These are phyloP conservation scores for Melangyna quadrimaculata DNA, from an alignment of 2,888 invertebrate genomes.

Conservation along the genomic window DNA sequence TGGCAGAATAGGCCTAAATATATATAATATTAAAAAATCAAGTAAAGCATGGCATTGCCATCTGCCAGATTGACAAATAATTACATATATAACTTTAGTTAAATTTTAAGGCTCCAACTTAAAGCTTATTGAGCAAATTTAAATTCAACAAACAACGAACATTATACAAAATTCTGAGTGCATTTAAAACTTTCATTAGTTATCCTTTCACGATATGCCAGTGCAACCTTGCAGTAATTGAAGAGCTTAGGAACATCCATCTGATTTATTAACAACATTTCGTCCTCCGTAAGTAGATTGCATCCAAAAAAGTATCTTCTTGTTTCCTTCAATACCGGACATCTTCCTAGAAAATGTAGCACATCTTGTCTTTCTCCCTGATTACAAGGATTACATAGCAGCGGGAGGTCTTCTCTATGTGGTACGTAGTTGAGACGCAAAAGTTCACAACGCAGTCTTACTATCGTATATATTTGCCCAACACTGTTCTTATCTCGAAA, in stretches of 20 bases:
- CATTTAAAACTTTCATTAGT: no score
- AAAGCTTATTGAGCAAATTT: no score
- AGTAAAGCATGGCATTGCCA: neutral
- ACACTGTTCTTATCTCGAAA: neutral
- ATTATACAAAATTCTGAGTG: no score
- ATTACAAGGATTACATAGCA: neutral
- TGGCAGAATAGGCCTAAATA: no score
- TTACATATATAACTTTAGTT: no score
- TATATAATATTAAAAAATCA: no score
- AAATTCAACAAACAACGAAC: no score
- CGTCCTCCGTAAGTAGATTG: neutral
- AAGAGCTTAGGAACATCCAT: neutral
- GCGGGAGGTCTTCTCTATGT: neutral
- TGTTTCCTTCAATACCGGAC: neutral
- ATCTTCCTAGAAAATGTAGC: no score
- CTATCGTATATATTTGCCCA: neutral
- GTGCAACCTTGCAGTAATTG: no score
- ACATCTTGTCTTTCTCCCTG: neutral
- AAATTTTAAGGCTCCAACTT: no score
- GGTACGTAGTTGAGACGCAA: neutral
- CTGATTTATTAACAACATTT: neutral
- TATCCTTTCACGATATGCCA: no score
- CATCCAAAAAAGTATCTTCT: neutral
- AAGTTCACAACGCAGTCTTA: neutral
- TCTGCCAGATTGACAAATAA: no score